Percentiles rank a stretch among this genome's conserved stretches.
Conservation (phyloP, 2,797 vertebrate species). For the Danio tinwini region DNA sequence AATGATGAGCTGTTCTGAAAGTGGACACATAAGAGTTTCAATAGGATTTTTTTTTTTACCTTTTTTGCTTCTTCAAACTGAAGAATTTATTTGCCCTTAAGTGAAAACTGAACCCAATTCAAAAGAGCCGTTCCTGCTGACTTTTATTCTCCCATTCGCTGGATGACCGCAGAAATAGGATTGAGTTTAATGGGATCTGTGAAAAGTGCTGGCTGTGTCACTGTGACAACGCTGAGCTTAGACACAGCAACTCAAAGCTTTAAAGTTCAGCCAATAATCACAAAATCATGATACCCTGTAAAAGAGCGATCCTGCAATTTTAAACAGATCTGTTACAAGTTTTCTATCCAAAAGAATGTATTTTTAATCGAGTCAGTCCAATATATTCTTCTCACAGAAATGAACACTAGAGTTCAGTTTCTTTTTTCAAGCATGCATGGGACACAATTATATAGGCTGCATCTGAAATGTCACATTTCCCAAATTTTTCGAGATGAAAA, state of each 20-base stretch:
- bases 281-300: conserved; percentile 10
- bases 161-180: conserved; percentile 22
- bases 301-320: conserved; percentile 27
- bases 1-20: neutral
- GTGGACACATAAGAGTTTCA: neutral
- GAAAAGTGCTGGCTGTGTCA: conserved; percentile 20
- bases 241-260: conserved; percentile 4
- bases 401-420: conserved; percentile 1
- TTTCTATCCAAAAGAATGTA: neutral
- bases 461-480: neutral
- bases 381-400: conserved; percentile 4
- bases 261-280: conserved; percentile 32
- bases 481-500: no score
- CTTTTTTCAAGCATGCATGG: neutral
- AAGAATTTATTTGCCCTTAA: conserved; percentile 23
- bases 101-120: neutral
- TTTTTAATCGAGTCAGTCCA: conserved; percentile 8
- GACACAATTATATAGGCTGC: neutral
- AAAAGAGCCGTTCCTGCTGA: conserved; percentile 11
- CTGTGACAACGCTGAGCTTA: conserved; percentile 15
- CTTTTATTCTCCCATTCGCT: conserved; percentile 8
- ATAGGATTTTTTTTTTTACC: neutral
- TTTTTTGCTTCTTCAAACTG: neutral
- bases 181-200: conserved; percentile 36
- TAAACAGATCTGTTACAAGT: conserved; percentile 22